These are phyloP conservation scores for Trissonchulus latispiculum DNA, from an alignment of 2,888 invertebrate genomes.

Conservation along the genomic window DNA sequence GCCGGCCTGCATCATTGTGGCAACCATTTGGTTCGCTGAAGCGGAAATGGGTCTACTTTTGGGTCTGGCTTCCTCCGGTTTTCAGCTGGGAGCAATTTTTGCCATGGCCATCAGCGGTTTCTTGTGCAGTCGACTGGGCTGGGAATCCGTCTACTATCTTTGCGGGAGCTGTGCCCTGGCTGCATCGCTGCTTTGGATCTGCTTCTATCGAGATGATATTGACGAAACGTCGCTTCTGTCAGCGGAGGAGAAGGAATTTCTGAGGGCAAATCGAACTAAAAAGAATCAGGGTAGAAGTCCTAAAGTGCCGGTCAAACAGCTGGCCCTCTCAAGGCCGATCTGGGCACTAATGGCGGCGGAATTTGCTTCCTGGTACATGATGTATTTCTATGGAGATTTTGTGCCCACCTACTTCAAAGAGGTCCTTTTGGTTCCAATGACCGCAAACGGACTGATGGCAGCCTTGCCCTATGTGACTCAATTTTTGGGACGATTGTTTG, in stretches of 20 bases:
- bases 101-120: background rate
- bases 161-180: background rate
- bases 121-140: background rate
- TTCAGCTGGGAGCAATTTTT: background rate
- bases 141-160: slow-evolving; percentile 2
- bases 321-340: background rate
- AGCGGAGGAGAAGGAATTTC: background rate
- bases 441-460: background rate
- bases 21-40: background rate
- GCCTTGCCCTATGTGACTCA: background rate
- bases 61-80: background rate
- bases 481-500: background rate
- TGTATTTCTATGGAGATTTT: background rate
- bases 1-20: background rate
- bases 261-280: background rate
- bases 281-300: background rate
- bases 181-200: background rate
- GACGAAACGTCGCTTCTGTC: background rate
- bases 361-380: background rate
- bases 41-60: background rate
- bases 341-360: background rate
- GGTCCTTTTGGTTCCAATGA: background rate
- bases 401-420: slow-evolving; percentile 6
- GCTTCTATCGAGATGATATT: background rate
- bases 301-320: background rate